phyloP scores from a whole-genome alignment of 92 coral and sea anemone genomes.

The Bergia puertoricense region DNA sequence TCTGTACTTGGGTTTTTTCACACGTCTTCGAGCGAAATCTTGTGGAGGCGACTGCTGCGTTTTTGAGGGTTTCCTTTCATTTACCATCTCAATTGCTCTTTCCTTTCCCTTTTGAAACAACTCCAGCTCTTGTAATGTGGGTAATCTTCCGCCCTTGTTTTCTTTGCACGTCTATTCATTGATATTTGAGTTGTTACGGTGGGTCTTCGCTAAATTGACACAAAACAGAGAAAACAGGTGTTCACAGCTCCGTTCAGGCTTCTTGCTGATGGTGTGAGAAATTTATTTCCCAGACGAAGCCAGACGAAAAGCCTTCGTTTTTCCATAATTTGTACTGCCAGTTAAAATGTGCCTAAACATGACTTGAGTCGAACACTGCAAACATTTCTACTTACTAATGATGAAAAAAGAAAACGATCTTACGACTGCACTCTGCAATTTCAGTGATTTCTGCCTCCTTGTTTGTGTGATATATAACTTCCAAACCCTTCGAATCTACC shows the following conservation, averaged over 20 bases:
- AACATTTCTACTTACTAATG: background rate
- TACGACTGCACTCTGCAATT: background rate
- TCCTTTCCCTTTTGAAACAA: background rate
- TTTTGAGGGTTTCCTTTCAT: background rate
- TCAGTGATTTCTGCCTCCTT: background rate
- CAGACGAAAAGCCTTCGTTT: background rate
- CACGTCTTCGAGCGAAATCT: too few relatives aligned
- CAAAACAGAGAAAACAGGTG: conserved; percentile 12
- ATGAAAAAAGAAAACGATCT: background rate
- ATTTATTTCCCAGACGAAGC: conserved; percentile 25
- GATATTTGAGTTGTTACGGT: background rate
- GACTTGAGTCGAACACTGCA: background rate
- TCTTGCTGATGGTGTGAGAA: background rate
- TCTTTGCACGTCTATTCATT: background rate
- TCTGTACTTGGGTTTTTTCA: background rate
- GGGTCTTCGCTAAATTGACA: conserved; percentile 4
- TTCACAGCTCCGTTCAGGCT: background rate
- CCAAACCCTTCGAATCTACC: background rate
- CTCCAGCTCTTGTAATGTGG: background rate
- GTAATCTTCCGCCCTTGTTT: background rate
- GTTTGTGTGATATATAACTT: background rate
- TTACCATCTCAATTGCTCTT: background rate
- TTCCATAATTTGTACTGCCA: too few relatives aligned
- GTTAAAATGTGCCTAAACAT: background rate
- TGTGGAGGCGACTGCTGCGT: background rate